Conservation (phyloP, 2,797 vertebrate species). For the Anas bahamensis region DNA sequence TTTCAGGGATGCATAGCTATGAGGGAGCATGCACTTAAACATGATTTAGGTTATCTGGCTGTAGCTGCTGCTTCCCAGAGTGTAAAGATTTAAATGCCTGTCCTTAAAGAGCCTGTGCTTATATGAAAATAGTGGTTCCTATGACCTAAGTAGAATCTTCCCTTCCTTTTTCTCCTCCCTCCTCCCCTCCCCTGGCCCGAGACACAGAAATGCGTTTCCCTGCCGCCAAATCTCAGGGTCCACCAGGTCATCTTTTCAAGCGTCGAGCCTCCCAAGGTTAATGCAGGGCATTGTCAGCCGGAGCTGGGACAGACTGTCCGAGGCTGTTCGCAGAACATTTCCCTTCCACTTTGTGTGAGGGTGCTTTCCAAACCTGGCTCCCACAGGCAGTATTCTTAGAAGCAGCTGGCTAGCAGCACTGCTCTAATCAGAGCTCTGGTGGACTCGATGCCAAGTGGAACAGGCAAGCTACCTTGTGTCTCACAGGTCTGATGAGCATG, state of each 20-base stretch:
- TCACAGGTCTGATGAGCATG: neutral
- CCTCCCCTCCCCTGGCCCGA: neutral
- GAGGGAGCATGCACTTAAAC: neutral
- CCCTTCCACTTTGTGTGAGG: neutral
- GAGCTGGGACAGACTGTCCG: neutral
- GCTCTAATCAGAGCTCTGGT: neutral
- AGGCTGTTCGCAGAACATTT: neutral
- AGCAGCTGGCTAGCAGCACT: neutral
- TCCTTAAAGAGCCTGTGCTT: neutral
- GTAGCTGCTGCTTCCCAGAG: neutral
- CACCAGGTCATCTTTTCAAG: neutral
- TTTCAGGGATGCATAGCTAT: neutral
- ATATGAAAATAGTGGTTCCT: neutral
- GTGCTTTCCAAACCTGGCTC: slow-evolving; percentile 1
- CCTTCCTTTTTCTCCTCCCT: neutral
- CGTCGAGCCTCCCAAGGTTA: neutral
- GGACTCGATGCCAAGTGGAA: neutral
- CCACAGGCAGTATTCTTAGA: neutral
- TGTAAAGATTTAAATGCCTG: neutral
- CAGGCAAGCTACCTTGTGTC: neutral
- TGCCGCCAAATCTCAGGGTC: neutral
- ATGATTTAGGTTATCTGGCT: neutral
- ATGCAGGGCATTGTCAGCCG: neutral
- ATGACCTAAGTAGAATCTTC: neutral
- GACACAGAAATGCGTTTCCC: neutral